Evolutionary conservation across 2,888 invertebrate species (phyloP), one percentile per base, ranked within the genome.

Genomic region (Chirona hameri): DNA sequence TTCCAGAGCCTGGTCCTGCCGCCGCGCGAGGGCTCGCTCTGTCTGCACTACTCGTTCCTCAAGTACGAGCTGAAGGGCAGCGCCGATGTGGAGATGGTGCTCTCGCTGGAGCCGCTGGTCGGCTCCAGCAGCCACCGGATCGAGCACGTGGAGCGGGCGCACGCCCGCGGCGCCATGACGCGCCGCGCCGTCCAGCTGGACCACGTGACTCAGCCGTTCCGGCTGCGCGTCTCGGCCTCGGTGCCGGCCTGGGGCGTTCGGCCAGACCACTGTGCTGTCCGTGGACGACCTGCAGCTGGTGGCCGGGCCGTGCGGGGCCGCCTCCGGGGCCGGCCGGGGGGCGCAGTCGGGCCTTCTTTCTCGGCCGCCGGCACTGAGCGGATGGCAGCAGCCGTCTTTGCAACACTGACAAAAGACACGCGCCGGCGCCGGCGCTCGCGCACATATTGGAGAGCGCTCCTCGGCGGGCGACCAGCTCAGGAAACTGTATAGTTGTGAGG

Each of bases 191-290:
- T 76, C 46, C 76, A 76, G 76, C 76, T 76, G 76, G 76, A 76
- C 24, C 76, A 76, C 76, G 76, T 76, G 24, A 27, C 21, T 18
- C 46, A 76, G 76, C 76, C 76, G 76, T 76, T 76, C 76, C 39
- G 24, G 24, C 46, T 76, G 76, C 46, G 76, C 12, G 39, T 46
- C 21, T 7, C 39, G 24, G 76, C 76, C 46, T 24, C 39, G 3
- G 76, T 76, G 76, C 76, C 76, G 76, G 76, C 76, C 76, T 76
- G 76, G 76, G 39, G 46, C 76, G 76, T 76, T 76, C 39, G 76
- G 76, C 21, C 76, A 76, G 76, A 46, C 76, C 76, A 76, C 76
- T 9, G 76, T 76, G 24, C 24, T 76, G 76, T 39, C 76, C 46
- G 46, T 76, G 46, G 76, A 76, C 39, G 76, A 76, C 24, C 21